phyloP scores from a whole-genome alignment of 2,113 vertebrate genomes.

The Oxyura jamaicensis region DNA sequence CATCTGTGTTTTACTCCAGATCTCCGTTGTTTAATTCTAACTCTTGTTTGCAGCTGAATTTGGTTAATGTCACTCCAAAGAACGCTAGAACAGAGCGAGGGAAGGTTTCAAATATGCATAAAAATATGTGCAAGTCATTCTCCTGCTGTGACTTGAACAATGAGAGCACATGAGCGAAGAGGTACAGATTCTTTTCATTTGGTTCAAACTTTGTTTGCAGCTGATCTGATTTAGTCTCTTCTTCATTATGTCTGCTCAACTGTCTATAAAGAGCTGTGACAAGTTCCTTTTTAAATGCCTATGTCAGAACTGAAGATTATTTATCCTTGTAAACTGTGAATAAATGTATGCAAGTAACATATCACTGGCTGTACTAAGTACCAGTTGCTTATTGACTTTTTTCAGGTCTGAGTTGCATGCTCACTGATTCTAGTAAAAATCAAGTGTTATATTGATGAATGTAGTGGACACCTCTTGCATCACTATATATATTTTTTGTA shows the following conservation, averaged over 20 bases:
- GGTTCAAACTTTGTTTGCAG: neutral
- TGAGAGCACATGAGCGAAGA: neutral
- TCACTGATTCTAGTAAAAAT: conserved; percentile 55
- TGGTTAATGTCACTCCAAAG: neutral
- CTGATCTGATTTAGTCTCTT: conserved; percentile 20
- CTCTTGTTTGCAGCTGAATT: neutral
- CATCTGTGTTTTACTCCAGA: neutral
- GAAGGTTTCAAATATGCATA: neutral
- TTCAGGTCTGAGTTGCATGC: conserved; percentile 52
- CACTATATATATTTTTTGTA: conserved; percentile 34
- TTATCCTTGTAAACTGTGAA: conserved; percentile 75
- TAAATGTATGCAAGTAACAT: conserved; percentile 59
- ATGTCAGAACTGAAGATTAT: conserved; percentile 60
- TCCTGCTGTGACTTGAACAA: neutral
- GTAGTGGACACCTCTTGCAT: conserved; percentile 59
- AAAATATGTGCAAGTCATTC: neutral
- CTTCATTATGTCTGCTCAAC: neutral
- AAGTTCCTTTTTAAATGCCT: conserved; percentile 50
- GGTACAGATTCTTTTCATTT: neutral
- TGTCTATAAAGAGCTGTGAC: conserved; percentile 36
- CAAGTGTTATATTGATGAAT: conserved; percentile 32
- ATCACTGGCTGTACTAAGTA: conserved; percentile 56
- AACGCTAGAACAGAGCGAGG: neutral
- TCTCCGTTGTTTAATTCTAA: neutral
- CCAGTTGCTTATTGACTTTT: conserved; percentile 44